Percentiles rank a stretch among this genome's conserved stretches.
phyloP scores from a whole-genome alignment of 2,888 invertebrate genomes.

The Ganaspis brasiliensis region DNA sequence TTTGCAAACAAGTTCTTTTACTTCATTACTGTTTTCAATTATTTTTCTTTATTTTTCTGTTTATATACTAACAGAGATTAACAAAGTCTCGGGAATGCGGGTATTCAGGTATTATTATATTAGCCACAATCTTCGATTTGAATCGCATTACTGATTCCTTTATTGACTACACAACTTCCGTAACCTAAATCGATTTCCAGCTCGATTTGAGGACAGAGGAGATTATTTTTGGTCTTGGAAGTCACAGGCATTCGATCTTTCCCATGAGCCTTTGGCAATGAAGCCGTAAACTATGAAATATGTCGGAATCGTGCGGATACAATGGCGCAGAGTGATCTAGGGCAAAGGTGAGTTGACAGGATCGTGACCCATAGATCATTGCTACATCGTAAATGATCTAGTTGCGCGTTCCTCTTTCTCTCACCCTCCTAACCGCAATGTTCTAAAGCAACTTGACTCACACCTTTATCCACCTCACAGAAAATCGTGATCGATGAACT shows the following conservation, averaged over 20 bases:
- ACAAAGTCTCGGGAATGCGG: no score
- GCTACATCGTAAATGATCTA: slow-evolving; percentile 59
- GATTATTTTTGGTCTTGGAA: background rate
- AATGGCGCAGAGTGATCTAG: slow-evolving; percentile 62
- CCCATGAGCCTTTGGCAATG: slow-evolving; percentile 54
- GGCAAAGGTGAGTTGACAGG: slow-evolving; percentile 65
- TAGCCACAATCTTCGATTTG: no score
- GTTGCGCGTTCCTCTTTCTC: slow-evolving; percentile 52
- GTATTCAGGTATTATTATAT: no score
- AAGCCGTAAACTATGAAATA: slow-evolving; percentile 52
- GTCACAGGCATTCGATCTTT: slow-evolving; percentile 45
- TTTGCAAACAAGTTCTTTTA: no score
- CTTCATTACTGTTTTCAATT: no score
- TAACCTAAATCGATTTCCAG: background rate
- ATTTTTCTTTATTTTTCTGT: no score
- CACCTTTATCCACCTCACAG: slow-evolving; percentile 20
- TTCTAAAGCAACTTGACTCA: slow-evolving; percentile 44
- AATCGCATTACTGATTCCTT: no score
- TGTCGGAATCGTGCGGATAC: slow-evolving; percentile 63
- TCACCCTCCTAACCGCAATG: slow-evolving; percentile 47
- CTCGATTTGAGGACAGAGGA: background rate
- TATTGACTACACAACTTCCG: no score
- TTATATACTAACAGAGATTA: no score
- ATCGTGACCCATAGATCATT: slow-evolving; percentile 73
- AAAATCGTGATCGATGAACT: slow-evolving; percentile 40